Evolutionary conservation across 2,113 vertebrate species (phyloP).

Genomic region (Columbina picui): DNA sequence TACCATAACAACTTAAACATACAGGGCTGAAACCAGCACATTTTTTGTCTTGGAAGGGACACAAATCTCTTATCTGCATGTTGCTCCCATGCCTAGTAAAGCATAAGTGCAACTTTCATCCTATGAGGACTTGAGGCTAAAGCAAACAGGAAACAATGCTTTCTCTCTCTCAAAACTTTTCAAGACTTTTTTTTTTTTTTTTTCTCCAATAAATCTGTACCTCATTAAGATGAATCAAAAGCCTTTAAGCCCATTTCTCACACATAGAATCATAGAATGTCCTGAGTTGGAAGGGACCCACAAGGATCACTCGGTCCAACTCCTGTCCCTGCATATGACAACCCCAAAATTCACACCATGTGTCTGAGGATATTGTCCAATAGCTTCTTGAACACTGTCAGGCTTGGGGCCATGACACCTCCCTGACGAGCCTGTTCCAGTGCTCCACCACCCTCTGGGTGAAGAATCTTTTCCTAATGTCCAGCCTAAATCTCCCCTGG

Average conservation of each 20-base stretch:
- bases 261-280: background rate
- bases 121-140: constrained; percentile 29
- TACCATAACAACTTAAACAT: background rate
- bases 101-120: background rate
- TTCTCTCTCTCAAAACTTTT: background rate
- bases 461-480: no score
- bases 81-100: background rate
- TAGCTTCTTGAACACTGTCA: no score
- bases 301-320: no score
- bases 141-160: background rate
- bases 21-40: background rate
- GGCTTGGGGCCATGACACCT: no score
- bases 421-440: no score
- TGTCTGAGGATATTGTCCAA: no score
- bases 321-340: no score
- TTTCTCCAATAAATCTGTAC: background rate
- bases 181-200: background rate
- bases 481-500: no score
- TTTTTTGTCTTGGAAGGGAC: background rate
- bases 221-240: constrained; percentile 15
- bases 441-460: no score
- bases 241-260: background rate
- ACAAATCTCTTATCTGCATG: background rate
- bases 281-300: no score
- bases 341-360: no score